Evolutionary conservation across 2,797 vertebrate species (phyloP).

Genomic region (Diplodus puntazzo): DNA sequence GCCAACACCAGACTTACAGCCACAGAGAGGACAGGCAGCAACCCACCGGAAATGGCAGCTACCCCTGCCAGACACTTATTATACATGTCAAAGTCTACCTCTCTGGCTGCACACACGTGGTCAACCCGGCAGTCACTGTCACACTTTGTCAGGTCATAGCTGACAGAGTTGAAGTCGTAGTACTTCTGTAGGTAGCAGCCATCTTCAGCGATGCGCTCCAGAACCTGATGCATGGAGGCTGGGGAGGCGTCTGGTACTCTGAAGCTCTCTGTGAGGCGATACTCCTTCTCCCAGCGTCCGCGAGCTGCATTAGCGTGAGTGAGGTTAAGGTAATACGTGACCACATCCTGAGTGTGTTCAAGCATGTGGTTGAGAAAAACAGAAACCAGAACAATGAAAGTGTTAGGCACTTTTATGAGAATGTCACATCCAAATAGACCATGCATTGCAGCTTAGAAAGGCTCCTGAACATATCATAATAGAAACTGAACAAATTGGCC

Average conservation of each 20-base stretch:
- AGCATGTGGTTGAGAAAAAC: slow-evolving; percentile 9
- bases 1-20: slow-evolving; percentile 57
- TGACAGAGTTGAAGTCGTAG: slow-evolving; percentile 92
- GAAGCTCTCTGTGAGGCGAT: slow-evolving; percentile 91
- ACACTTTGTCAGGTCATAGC: slow-evolving; percentile 88
- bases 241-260: slow-evolving; percentile 85
- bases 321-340: slow-evolving; percentile 94
- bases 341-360: slow-evolving; percentile 86
- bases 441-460: too few relatives aligned
- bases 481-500: background rate
- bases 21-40: slow-evolving; percentile 65
- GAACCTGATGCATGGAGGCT: slow-evolving; percentile 86
- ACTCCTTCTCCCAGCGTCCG: slow-evolving; percentile 92
- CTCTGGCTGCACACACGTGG: slow-evolving; percentile 91
- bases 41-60: slow-evolving; percentile 14
- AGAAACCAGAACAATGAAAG: slow-evolving; percentile 3
- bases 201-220: slow-evolving; percentile 81
- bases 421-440: background rate
- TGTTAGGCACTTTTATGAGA: background rate
- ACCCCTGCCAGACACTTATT: slow-evolving; percentile 81
- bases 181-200: slow-evolving; percentile 88
- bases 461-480: background rate
- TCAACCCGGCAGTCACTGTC: slow-evolving; percentile 83
- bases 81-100: slow-evolving; percentile 88
- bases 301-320: slow-evolving; percentile 85